phyloP scores from a whole-genome alignment of 2,888 invertebrate species.

The Rhamphomyia laevipes region DNA sequence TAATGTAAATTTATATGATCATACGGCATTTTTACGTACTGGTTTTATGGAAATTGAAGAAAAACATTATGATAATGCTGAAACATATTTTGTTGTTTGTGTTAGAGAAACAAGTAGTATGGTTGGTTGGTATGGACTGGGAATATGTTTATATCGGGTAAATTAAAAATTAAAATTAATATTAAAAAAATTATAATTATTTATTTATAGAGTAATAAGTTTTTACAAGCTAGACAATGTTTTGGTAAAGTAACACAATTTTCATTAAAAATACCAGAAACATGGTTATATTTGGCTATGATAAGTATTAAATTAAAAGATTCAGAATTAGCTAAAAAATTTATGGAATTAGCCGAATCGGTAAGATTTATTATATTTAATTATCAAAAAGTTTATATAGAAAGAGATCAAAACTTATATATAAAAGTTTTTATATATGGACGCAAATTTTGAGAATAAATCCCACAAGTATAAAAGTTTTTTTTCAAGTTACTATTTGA shows the following conservation, averaged over 20 bases:
- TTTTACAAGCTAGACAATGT: neutral
- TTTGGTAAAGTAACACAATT: neutral
- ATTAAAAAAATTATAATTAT: neutral
- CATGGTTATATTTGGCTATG: neutral
- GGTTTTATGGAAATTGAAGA: constrained; percentile 5
- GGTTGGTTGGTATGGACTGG: constrained; percentile 11
- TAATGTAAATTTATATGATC: constrained; percentile 1
- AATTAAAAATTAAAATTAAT: neutral
- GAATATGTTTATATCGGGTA: constrained; percentile 9
- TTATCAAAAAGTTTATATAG: too few relatives aligned
- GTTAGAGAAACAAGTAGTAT: constrained; percentile 4
- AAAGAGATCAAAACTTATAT: too few relatives aligned
- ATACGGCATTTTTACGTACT: constrained; percentile 6
- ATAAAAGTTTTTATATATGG: too few relatives aligned
- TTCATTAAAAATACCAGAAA: neutral
- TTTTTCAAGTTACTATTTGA: too few relatives aligned
- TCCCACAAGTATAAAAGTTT: too few relatives aligned
- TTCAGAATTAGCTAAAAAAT: neutral
- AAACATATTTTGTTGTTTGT: constrained; percentile 7
- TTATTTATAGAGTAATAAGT: neutral
- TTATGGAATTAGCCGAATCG: too few relatives aligned
- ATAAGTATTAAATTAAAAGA: neutral
- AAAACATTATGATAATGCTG: constrained; percentile 6
- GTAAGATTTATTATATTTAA: too few relatives aligned
- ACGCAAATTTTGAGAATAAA: too few relatives aligned